Conservation (phyloP, 2,797 vertebrate species). For the Todus mexicanus region DNA sequence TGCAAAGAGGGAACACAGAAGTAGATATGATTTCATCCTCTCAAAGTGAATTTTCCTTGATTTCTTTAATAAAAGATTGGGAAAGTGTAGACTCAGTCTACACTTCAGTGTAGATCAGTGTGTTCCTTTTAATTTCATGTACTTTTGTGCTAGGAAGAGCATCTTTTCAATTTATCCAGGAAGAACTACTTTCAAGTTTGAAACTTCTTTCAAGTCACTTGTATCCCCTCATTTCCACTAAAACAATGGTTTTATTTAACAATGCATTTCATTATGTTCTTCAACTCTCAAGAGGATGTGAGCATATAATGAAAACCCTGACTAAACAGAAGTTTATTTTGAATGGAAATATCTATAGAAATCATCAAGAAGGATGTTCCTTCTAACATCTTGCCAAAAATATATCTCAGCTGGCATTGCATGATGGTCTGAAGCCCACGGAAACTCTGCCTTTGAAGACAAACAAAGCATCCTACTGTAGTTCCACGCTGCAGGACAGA, state of each 20-base stretch:
- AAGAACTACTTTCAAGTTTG: not conserved
- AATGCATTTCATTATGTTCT: constrained; percentile 21
- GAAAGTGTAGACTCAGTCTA: not conserved
- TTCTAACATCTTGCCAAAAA: constrained; percentile 29
- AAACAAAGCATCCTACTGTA: not conserved
- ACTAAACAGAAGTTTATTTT: constrained; percentile 35
- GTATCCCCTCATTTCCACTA: not conserved
- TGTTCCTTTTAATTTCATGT: not conserved
- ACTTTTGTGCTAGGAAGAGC: not conserved
- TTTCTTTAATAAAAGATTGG: not conserved
- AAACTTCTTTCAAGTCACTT: not conserved
- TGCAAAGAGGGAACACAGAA: not conserved
- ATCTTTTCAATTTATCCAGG: not conserved
- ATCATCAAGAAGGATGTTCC: constrained; percentile 15
- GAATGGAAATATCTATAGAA: constrained; percentile 6
- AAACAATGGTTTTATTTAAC: constrained; percentile 34
- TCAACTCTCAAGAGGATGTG: not conserved
- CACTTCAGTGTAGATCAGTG: not conserved
- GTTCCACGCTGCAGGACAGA: not conserved
- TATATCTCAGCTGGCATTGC: not conserved
- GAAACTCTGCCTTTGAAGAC: not conserved
- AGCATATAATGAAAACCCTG: not conserved
- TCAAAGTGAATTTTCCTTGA: not conserved
- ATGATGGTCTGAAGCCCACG: not conserved
- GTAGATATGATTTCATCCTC: not conserved